A percentile compares a stretch with the other conserved stretches of the same genome.
Conservation (phyloP, 2,797 vertebrate genomes). For the Crax fasciolata region DNA sequence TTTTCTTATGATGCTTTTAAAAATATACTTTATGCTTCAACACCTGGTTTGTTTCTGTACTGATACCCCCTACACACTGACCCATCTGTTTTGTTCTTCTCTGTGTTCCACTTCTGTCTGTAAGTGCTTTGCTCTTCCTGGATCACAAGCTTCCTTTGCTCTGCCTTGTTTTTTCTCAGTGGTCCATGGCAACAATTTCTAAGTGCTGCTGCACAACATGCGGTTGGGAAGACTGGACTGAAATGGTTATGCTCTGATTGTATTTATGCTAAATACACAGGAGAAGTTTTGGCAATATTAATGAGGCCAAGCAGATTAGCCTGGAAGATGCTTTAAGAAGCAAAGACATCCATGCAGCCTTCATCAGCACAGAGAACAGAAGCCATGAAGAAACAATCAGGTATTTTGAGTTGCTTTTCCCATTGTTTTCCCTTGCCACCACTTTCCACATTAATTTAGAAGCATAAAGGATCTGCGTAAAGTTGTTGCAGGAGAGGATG, state of each 20-base stretch:
- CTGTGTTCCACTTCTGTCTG: not conserved
- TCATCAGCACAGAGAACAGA: slow-evolving; percentile 92
- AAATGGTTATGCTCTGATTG: not conserved
- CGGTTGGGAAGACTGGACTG: not conserved
- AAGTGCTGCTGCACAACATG: not conserved
- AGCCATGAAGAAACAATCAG: slow-evolving; percentile 89
- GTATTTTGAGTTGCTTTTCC: slow-evolving; percentile 72
- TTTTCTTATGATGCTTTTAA: not conserved
- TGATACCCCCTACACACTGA: not conserved
- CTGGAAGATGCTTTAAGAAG: slow-evolving; percentile 87
- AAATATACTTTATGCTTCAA: not conserved
- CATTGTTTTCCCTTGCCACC: fast-evolving
- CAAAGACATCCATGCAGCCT: slow-evolving; percentile 87
- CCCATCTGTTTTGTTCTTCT: not conserved
- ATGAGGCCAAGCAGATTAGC: slow-evolving; percentile 87
- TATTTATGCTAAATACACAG: slow-evolving; percentile 76
- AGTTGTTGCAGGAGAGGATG: not conserved
- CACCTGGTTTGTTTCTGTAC: not conserved
- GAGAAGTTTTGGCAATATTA: slow-evolving; percentile 85
- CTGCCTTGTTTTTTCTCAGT: not conserved
- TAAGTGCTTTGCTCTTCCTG: not conserved
- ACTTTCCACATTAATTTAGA: not conserved
- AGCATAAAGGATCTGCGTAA: not conserved
- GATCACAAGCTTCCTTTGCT: not conserved
- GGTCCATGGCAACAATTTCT: not conserved